Conservation (phyloP, 53 echinoderm and acorn worm genomes). For the Temnopleurus reevesii region DNA sequence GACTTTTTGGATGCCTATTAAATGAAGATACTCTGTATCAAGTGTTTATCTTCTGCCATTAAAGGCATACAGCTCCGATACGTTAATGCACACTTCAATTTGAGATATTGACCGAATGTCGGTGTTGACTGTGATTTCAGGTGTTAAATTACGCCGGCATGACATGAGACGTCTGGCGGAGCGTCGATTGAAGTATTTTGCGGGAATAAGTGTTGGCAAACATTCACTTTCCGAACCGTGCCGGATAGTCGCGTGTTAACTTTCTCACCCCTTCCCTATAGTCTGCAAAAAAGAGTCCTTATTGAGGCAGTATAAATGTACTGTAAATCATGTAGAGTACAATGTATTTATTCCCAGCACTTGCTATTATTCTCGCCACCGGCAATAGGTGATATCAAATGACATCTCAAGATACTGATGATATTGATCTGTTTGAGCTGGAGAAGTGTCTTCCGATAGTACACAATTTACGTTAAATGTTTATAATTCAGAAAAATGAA, state of each 20-base stretch:
- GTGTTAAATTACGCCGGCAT: no score
- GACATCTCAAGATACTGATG: no score
- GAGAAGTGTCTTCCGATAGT: no score
- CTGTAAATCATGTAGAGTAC: no score
- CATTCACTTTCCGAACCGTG: background rate
- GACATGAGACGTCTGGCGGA: background rate
- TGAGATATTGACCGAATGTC: background rate
- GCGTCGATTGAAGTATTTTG: background rate
- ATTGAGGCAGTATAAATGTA: no score
- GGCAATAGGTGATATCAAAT: no score
- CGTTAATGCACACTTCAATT: background rate
- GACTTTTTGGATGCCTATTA: background rate
- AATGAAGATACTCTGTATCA: background rate
- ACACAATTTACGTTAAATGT: no score
- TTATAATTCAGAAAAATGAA: no score
- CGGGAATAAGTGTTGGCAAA: background rate
- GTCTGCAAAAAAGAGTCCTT: no score
- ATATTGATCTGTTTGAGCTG: no score
- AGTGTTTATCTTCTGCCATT: slow-evolving; percentile 7
- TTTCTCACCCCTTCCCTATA: background rate
- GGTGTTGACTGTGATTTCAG: background rate
- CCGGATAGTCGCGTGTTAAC: background rate
- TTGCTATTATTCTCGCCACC: no score
- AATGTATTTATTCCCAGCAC: no score
- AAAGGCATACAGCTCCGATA: background rate